Conservation (phyloP, 2,797 vertebrate genomes). For the Megalops cyprinoides region DNA sequence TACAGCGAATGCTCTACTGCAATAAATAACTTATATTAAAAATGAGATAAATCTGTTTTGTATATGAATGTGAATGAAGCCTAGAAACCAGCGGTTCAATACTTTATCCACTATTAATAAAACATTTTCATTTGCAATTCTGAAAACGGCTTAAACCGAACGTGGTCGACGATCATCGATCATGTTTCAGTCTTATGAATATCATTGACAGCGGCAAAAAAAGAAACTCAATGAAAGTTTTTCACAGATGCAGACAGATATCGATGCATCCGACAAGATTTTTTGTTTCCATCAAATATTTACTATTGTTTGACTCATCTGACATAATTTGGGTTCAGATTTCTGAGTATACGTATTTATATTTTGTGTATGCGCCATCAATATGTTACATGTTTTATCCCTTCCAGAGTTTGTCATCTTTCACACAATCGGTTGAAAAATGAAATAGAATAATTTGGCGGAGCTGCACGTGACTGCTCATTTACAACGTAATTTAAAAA, state of each 20-base stretch:
- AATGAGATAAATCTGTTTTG: background rate
- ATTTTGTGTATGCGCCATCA: slow-evolving; percentile 22
- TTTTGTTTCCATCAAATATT: slow-evolving; percentile 25
- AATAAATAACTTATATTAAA: slow-evolving; percentile 10
- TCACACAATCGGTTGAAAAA: background rate
- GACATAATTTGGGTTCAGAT: slow-evolving; percentile 27
- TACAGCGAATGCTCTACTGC: no score
- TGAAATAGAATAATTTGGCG: background rate
- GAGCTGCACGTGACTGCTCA: background rate
- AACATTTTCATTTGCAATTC: slow-evolving; percentile 55
- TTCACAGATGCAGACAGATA: slow-evolving; percentile 2
- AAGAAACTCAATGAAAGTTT: slow-evolving; percentile 21
- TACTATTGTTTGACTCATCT: slow-evolving; percentile 17
- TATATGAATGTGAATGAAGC: slow-evolving; percentile 40
- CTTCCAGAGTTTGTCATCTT: background rate
- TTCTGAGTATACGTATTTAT: no score
- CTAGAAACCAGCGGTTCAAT: slow-evolving; percentile 58
- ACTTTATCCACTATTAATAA: slow-evolving; percentile 66
- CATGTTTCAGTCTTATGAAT: slow-evolving; percentile 31
- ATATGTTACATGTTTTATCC: background rate
- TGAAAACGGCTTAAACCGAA: slow-evolving; percentile 47
- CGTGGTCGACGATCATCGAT: slow-evolving; percentile 31
- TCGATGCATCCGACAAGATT: slow-evolving; percentile 23
- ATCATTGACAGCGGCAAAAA: slow-evolving; percentile 28
- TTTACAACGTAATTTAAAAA: no score